A percentile compares a stretch with the other conserved stretches of the same genome.
These are phyloP conservation scores for Operophtera brumata DNA, from an alignment of 2,888 invertebrate species.

Conservation along the genomic window DNA sequence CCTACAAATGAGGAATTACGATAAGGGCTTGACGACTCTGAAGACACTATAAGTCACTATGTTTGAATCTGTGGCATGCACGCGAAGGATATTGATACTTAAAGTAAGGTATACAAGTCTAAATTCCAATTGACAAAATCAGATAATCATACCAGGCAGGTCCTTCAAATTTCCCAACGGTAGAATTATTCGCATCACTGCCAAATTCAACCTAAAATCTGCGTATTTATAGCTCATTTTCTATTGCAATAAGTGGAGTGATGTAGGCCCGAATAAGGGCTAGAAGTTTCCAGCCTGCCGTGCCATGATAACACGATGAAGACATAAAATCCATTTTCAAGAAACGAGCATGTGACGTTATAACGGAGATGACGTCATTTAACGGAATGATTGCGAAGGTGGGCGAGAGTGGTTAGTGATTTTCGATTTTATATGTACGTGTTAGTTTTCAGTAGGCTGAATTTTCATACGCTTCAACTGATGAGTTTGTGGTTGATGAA, in stretches of 20 bases:
- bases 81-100: neutral
- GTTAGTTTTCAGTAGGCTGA: slow-evolving; percentile 1
- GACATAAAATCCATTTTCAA: slow-evolving; percentile 49
- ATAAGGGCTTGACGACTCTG: slow-evolving; percentile 19
- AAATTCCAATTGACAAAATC: neutral
- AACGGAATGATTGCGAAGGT: slow-evolving; percentile 25
- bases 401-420: slow-evolving; percentile 18
- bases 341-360: slow-evolving; percentile 38
- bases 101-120: neutral
- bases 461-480: neutral
- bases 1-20: slow-evolving; percentile 38
- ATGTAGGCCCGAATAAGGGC: slow-evolving; percentile 16
- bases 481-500: no score
- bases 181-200: neutral
- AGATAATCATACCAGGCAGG: neutral
- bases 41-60: neutral
- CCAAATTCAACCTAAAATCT: neutral
- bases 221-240: neutral
- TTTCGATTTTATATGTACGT: slow-evolving; percentile 23
- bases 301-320: slow-evolving; percentile 50
- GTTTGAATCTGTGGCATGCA: neutral
- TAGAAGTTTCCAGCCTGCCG: slow-evolving; percentile 44
- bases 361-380: slow-evolving; percentile 26
- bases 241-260: neutral
- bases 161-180: neutral